Evolutionary conservation across 2,888 invertebrate genomes (phyloP).

Genomic region (Lithodes maja): DNA sequence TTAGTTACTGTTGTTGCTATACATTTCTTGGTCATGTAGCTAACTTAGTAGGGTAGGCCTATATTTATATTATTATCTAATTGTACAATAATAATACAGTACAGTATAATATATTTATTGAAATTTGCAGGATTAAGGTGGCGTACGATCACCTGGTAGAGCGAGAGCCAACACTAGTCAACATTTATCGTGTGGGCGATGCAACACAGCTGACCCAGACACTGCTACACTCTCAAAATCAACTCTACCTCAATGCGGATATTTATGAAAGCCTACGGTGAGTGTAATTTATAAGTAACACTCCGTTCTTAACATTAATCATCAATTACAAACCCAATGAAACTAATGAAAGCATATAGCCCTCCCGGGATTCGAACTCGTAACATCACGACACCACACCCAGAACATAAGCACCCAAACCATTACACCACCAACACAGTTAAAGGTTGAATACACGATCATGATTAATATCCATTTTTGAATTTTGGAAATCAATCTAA

Average conservation of each 20-base stretch:
- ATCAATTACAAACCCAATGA: too few relatives aligned
- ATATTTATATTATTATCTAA: constrained; percentile 4
- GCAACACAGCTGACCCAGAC: background rate
- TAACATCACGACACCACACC: too few relatives aligned
- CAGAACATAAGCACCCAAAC: too few relatives aligned
- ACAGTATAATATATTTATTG: background rate
- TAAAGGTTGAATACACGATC: too few relatives aligned
- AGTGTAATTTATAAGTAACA: background rate
- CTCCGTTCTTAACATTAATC: too few relatives aligned
- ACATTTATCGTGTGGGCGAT: constrained; percentile 46
- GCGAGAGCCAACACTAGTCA: constrained; percentile 61
- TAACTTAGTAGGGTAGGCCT: background rate
- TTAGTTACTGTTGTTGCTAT: background rate
- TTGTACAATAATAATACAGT: background rate
- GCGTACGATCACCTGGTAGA: constrained; percentile 67
- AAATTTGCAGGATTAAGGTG: constrained; percentile 54
- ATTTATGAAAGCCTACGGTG: constrained; percentile 52
- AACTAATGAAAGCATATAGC: too few relatives aligned
- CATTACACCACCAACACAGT: too few relatives aligned
- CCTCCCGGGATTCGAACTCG: too few relatives aligned
- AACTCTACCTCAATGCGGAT: constrained; percentile 42
- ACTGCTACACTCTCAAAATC: constrained; percentile 11
- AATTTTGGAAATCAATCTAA: too few relatives aligned
- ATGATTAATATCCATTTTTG: too few relatives aligned
- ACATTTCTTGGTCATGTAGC: background rate